Conservation (phyloP, 2,113 vertebrate genomes). For the Notothenia coriiceps region DNA sequence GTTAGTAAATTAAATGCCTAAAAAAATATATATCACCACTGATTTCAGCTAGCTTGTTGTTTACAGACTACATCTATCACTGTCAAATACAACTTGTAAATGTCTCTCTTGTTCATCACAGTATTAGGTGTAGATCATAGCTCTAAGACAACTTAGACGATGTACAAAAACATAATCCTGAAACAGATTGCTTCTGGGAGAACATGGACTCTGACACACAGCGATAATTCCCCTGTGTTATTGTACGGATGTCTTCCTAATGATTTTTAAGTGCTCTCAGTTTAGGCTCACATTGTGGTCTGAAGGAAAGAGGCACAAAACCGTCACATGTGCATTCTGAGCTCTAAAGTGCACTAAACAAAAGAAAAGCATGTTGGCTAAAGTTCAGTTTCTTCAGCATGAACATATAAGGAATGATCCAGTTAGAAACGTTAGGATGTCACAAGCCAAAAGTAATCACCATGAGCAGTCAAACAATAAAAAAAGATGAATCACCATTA, state of each 20-base stretch:
- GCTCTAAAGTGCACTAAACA: slow-evolving; percentile 16
- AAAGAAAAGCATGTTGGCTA: not conserved
- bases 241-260: slow-evolving; percentile 41
- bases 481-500: not conserved
- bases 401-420: not conserved
- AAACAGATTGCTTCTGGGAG: slow-evolving; percentile 14
- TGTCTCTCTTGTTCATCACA: not conserved
- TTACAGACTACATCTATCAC: slow-evolving; percentile 5
- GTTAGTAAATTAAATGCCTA: no score
- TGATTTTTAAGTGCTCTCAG: slow-evolving; percentile 64
- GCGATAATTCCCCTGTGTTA: slow-evolving; percentile 28
- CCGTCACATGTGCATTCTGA: not conserved
- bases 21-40: not conserved
- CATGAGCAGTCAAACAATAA: not conserved
- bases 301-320: not conserved
- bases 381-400: not conserved
- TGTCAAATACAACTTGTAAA: not conserved
- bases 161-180: slow-evolving; percentile 14
- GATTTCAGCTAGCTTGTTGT: not conserved
- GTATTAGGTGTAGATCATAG: not conserved
- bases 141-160: not conserved
- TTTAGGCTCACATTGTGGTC: slow-evolving; percentile 45
- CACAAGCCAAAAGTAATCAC: not conserved
- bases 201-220: slow-evolving; percentile 19
- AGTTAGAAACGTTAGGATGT: not conserved